These are phyloP conservation scores for Thumatha senex DNA, from an alignment of 2,888 invertebrate genomes.

Conservation along the genomic window DNA sequence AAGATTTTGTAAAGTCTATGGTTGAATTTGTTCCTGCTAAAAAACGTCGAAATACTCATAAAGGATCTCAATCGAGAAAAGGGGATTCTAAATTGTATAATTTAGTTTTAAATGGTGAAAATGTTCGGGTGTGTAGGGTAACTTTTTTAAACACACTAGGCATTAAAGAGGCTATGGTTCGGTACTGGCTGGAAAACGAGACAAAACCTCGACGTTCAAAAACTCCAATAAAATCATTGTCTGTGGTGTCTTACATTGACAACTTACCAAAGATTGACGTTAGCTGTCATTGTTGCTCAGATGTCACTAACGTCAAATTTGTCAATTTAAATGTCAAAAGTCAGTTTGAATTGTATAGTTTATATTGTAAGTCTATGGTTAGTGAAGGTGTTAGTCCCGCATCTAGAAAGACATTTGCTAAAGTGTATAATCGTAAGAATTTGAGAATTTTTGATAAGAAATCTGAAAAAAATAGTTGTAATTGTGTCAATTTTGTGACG, in stretches of 20 bases:
- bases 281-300: constrained; percentile 51
- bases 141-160: constrained; percentile 65
- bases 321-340: constrained; percentile 55
- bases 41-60: constrained; percentile 44
- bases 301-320: constrained; percentile 40
- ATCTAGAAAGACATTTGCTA: constrained; percentile 63
- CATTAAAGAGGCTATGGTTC: constrained; percentile 61
- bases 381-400: constrained; percentile 39
- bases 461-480: constrained; percentile 55
- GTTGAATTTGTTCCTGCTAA: constrained; percentile 55
- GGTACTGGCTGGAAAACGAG: constrained; percentile 52
- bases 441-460: constrained; percentile 62
- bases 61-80: constrained; percentile 50
- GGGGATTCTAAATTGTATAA: constrained; percentile 58
- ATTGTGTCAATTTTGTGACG: constrained; percentile 5
- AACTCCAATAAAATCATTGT: constrained; percentile 49
- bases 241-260: constrained; percentile 55
- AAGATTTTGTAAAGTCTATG: constrained; percentile 44
- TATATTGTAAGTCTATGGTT: constrained; percentile 52
- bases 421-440: constrained; percentile 50
- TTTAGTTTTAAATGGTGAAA: constrained; percentile 38
- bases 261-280: constrained; percentile 48
- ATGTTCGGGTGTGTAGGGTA: constrained; percentile 50
- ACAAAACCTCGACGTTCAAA: constrained; percentile 40
- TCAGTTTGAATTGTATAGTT: constrained; percentile 53